Conservation (phyloP, 1,140 invertebrate species). For the Sycophila sp. region DNA sequence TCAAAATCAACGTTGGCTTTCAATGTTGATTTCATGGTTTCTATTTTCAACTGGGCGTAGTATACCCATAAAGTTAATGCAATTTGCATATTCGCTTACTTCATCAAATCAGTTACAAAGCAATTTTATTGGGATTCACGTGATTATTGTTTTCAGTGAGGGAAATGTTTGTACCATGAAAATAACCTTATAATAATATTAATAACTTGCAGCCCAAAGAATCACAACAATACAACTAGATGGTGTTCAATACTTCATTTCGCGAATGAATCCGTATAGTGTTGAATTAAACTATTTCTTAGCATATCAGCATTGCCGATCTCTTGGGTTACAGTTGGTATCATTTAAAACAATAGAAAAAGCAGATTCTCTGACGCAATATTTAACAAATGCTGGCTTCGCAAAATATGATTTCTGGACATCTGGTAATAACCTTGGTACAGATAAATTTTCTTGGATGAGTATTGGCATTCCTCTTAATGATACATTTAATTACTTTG, state of each 20-base stretch:
- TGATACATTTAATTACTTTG: constrained; percentile 86
- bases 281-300: constrained; percentile 87
- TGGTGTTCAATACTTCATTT: constrained; percentile 88
- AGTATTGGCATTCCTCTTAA: constrained; percentile 88
- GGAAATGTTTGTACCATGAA: too few relatives aligned
- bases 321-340: constrained; percentile 82
- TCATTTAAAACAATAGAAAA: constrained; percentile 89
- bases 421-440: constrained; percentile 86
- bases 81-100: too few relatives aligned
- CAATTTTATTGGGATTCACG: too few relatives aligned
- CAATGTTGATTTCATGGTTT: too few relatives aligned
- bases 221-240: constrained; percentile 86
- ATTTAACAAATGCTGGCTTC: constrained; percentile 82
- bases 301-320: constrained; percentile 88
- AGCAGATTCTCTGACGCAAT: constrained; percentile 83
- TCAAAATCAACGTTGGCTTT: too few relatives aligned
- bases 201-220: constrained; percentile 76
- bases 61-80: too few relatives aligned
- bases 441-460: constrained; percentile 90
- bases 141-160: too few relatives aligned
- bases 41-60: too few relatives aligned
- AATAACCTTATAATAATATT: constrained; percentile 25
- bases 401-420: constrained; percentile 89
- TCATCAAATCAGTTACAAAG: too few relatives aligned
- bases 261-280: constrained; percentile 87